Percentiles rank a stretch among this genome's conserved stretches.
Evolutionary conservation across 37 sponge, comb jelly and placozoan genomes (phyloP).

Genomic region (Aplysina aerophoba): DNA sequence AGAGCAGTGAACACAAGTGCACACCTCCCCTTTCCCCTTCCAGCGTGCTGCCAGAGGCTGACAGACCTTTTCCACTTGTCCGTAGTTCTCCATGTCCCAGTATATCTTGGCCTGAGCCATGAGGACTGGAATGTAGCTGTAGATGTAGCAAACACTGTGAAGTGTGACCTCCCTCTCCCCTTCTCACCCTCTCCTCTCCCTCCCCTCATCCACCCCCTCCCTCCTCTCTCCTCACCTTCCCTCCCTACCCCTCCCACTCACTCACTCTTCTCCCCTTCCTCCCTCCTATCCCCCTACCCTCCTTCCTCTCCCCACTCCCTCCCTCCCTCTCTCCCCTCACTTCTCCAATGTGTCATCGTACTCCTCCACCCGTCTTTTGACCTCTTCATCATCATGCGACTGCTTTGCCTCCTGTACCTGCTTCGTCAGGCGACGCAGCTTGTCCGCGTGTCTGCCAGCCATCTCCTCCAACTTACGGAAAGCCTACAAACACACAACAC

Average conservation of each 20-base stretch:
- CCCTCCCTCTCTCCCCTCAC: slow-evolving; percentile 31
- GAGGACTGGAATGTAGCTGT: slow-evolving; percentile 95
- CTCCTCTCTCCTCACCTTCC: slow-evolving; percentile 65
- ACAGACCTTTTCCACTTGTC: slow-evolving; percentile 84
- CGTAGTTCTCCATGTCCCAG: slow-evolving; percentile 93
- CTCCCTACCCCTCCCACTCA: too few relatives aligned
- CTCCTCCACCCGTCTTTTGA: slow-evolving; percentile 92
- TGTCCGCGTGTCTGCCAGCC: slow-evolving; percentile 83
- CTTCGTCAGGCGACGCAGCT: slow-evolving; percentile 89
- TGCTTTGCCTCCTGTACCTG: slow-evolving; percentile 91
- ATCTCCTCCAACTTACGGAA: slow-evolving; percentile 92
- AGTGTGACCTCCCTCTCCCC: too few relatives aligned
- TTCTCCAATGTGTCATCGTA: slow-evolving; percentile 95
- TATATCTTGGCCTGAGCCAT: slow-evolving; percentile 99
- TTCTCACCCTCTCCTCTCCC: too few relatives aligned
- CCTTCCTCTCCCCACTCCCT: too few relatives aligned
- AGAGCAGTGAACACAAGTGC: too few relatives aligned
- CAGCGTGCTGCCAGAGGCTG: not conserved
- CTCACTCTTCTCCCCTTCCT: slow-evolving; percentile 34
- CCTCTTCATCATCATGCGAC: slow-evolving; percentile 87
- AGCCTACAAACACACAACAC: slow-evolving; percentile 58
- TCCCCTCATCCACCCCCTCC: too few relatives aligned
- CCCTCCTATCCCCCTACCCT: too few relatives aligned
- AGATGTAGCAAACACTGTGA: not conserved
- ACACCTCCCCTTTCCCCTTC: not conserved